These are phyloP conservation scores for Drosophila mulleri DNA, from an alignment of 2,888 invertebrate species.

Conservation along the genomic window DNA sequence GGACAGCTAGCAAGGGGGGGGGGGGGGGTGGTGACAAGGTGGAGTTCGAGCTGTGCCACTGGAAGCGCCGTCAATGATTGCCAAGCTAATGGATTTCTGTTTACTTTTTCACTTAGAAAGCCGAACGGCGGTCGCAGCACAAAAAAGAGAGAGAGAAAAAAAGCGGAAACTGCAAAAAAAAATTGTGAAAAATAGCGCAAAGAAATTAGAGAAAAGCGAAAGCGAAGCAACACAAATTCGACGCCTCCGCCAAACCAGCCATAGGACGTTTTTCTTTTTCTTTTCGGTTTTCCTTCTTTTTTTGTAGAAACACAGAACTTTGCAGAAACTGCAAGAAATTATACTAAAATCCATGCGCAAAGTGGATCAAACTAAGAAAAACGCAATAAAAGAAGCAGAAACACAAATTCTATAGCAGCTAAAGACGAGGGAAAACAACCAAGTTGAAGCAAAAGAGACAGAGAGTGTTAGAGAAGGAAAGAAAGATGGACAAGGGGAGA, in stretches of 20 bases:
- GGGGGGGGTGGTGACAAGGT: neutral
- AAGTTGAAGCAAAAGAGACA: neutral
- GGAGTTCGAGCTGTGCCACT: conserved; percentile 17
- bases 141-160: conserved; percentile 7
- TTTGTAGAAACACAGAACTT: conserved; percentile 14
- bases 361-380: conserved; percentile 70
- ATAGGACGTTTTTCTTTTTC: neutral
- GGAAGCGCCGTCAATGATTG: conserved; percentile 80
- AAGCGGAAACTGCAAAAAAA: conserved; percentile 7
- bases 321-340: conserved; percentile 71
- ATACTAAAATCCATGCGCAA: conserved; percentile 75
- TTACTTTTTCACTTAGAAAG: conserved; percentile 82
- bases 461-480: neutral
- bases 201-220: conserved; percentile 78
- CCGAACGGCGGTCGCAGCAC: conserved; percentile 34
- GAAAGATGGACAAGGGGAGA: neutral
- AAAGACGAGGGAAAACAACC: conserved; percentile 3
- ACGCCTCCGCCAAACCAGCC: conserved; percentile 18
- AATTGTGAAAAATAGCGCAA: conserved; percentile 70
- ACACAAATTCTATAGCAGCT: conserved; percentile 5
- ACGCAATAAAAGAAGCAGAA: conserved; percentile 8
- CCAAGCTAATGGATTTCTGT: conserved; percentile 83
- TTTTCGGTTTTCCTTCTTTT: neutral
- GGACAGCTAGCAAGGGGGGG: neutral
- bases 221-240: conserved; percentile 61